Percentiles rank a stretch among this genome's conserved stretches.
Conservation (phyloP, 2,888 invertebrate genomes). For the Philereme vetulata region DNA sequence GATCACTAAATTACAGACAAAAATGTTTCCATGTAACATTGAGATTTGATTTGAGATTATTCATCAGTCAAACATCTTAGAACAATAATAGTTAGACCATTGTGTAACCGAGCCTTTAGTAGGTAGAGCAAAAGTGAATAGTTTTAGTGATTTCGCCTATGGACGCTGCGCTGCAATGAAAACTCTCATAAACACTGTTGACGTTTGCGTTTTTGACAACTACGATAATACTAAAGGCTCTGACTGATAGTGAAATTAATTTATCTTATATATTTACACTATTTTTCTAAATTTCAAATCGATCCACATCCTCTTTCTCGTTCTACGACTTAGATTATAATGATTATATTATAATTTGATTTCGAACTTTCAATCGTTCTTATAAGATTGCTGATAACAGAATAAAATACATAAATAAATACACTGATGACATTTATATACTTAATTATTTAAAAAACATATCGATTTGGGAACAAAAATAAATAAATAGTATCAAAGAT, state of each 20-base stretch:
- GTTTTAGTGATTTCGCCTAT: no score
- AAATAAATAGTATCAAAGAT: constrained; percentile 21
- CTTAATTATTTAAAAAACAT: constrained; percentile 17
- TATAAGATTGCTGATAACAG: constrained; percentile 4
- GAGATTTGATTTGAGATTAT: constrained; percentile 75
- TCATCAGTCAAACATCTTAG: constrained; percentile 75
- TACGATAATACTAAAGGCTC: constrained; percentile 33
- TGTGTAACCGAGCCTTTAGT: constrained; percentile 18
- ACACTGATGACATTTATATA: constrained; percentile 11
- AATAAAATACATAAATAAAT: constrained; percentile 20
- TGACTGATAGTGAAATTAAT: constrained; percentile 65
- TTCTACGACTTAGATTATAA: constrained; percentile 21
- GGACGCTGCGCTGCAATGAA: no score
- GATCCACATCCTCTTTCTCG: constrained; percentile 8
- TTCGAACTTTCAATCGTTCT: constrained; percentile 10
- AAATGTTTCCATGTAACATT: constrained; percentile 72
- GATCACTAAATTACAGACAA: constrained; percentile 83
- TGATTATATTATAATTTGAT: constrained; percentile 7
- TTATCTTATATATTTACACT: constrained; percentile 55
- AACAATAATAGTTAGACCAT: constrained; percentile 65
- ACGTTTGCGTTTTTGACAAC: no score
- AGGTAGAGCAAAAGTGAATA: background rate
- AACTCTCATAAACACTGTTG: no score
- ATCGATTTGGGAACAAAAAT: constrained; percentile 9
- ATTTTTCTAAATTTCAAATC: constrained; percentile 13